A percentile compares a stretch with the other conserved stretches of the same genome.
phyloP scores from a whole-genome alignment of 1,140 invertebrate species.

The Myzus persicae region DNA sequence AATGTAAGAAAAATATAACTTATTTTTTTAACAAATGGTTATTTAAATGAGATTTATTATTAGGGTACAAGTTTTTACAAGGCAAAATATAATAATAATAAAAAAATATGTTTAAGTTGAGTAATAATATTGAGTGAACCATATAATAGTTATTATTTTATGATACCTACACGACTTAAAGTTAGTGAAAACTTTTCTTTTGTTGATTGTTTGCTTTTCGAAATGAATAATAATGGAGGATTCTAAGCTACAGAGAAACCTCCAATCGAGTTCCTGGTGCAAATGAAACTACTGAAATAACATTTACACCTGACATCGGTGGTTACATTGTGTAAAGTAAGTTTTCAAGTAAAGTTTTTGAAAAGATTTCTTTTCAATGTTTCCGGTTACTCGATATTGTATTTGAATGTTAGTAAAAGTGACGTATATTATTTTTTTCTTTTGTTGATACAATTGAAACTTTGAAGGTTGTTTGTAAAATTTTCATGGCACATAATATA shows the following conservation, averaged over 20 bases:
- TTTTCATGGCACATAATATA: neutral
- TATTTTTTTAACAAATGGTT: neutral
- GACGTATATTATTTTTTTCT: neutral
- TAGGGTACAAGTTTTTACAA: neutral
- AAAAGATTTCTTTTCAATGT: conserved; percentile 22
- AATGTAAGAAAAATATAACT: neutral
- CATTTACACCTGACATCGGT: neutral
- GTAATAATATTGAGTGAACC: neutral
- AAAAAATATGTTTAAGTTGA: neutral
- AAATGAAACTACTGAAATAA: neutral
- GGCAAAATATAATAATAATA: neutral
- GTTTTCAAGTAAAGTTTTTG: conserved; percentile 1
- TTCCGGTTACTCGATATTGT: neutral
- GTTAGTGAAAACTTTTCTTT: conserved; percentile 17
- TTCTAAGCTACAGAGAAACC: neutral
- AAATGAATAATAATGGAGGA: neutral
- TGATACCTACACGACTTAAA: neutral
- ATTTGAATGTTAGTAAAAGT: neutral
- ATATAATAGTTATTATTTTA: conserved; percentile 11
- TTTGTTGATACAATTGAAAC: neutral
- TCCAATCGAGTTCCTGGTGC: neutral
- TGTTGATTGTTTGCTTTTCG: neutral
- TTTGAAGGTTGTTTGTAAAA: neutral
- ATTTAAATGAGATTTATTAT: neutral
- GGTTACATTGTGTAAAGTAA: conserved; percentile 22